phyloP scores from a whole-genome alignment of 1,140 invertebrate genomes.

The Himalopsyche phryganea region DNA sequence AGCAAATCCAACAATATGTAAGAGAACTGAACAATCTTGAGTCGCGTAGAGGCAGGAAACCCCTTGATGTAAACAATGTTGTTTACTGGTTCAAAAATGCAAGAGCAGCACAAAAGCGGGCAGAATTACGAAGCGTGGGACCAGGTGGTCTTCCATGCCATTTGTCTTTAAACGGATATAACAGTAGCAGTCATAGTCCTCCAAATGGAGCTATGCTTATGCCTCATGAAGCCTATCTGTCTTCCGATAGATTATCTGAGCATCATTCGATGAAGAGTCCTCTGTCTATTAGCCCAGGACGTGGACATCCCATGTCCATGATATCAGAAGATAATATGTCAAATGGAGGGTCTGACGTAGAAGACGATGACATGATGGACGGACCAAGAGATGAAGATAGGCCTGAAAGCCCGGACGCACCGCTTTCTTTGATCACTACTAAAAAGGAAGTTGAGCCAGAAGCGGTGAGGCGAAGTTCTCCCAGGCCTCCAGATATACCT shows the following conservation, averaged over 20 bases:
- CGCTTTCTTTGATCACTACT: conserved; percentile 63
- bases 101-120: conserved; percentile 88
- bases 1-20: conserved; percentile 94
- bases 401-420: conserved; percentile 61
- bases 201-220: conserved; percentile 55
- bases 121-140: conserved; percentile 64
- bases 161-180: conserved; percentile 59
- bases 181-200: conserved; percentile 59
- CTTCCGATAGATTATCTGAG: conserved; percentile 46
- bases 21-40: conserved; percentile 89
- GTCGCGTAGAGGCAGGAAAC: conserved; percentile 86
- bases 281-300: conserved; percentile 47
- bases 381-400: conserved; percentile 52
- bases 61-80: conserved; percentile 94
- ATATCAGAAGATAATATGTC: conserved; percentile 59
- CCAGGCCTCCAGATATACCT: conserved; percentile 50
- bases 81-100: conserved; percentile 99
- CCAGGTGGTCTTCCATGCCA: conserved; percentile 52
- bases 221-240: conserved; percentile 51
- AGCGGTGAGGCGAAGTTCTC: conserved; percentile 45
- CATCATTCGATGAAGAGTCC: conserved; percentile 54
- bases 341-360: conserved; percentile 59
- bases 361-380: conserved; percentile 55
- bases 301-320: conserved; percentile 50
- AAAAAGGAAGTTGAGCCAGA: conserved; percentile 48